These are phyloP conservation scores for Machimus rusticus DNA, from an alignment of 2,888 invertebrate species.

Conservation along the genomic window DNA sequence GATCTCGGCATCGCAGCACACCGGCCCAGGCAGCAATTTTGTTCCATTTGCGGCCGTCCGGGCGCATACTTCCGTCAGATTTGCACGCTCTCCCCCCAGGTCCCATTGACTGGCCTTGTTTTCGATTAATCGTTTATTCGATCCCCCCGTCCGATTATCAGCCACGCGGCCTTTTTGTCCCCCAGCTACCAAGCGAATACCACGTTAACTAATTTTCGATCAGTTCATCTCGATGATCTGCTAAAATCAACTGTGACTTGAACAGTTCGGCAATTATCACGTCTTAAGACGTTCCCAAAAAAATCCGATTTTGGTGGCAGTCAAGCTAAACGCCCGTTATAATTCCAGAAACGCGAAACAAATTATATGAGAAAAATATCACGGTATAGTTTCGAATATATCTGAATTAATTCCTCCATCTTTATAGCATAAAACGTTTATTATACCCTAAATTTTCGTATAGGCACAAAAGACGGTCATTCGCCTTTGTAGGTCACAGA, in stretches of 20 bases:
- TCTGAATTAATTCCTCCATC: background rate
- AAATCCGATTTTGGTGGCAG: background rate
- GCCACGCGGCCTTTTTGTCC: background rate
- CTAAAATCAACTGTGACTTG: background rate
- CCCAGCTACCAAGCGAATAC: background rate
- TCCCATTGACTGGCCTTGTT: slow-evolving; percentile 33
- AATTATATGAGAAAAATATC: background rate
- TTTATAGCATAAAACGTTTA: background rate
- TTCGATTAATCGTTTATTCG: slow-evolving; percentile 5
- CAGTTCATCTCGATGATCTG: background rate
- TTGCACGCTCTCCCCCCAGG: slow-evolving; percentile 1
- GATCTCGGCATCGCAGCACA: background rate
- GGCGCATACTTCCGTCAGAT: slow-evolving; percentile 35
- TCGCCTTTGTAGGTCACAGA: background rate
- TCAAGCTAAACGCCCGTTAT: background rate
- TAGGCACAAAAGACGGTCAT: background rate
- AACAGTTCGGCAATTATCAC: background rate
- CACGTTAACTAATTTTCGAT: background rate
- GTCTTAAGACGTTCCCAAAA: background rate
- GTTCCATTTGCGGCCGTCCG: background rate
- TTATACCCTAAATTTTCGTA: background rate
- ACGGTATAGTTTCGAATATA: background rate
- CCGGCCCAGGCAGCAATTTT: background rate
- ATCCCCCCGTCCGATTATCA: background rate
- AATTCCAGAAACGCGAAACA: background rate